Base-by-base conservation (phyloP, 2,113 vertebrate genomes). In the Plestiodon gilberti region DNA sequence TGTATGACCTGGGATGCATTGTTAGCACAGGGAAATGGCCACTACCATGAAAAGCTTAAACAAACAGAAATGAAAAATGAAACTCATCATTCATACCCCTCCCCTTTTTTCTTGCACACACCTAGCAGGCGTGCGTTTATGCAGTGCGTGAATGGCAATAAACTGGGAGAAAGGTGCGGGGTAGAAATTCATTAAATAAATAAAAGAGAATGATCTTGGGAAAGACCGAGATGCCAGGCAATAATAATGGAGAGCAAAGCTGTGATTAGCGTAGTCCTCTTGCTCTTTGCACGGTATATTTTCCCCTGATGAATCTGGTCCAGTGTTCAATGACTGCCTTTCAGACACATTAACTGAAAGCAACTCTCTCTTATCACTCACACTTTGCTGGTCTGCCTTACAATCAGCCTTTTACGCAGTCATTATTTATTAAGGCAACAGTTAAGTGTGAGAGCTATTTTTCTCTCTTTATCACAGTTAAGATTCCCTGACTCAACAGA, bases 381-480 rank as follows among this genome's bases (percentile, higher is more conserved):
- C 38, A 2, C 33, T 91, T 85, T 79, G 14, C 14, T 78, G 65
- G 80, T 28, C 20, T 84, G 1, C 40, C 88, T 87, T 81, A 25
- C 38, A 33, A 59, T 82, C 81, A 33, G 17, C 65, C 30, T 73
- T 82, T 61, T 33, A 48, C 33, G 79, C 77, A 9, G 23, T 78
- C 3, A 1, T 85, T 81, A 84, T 55, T 76, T 91, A 20, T 40
- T 38, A 0, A 0, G 88, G 43, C 64, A 64, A 15, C 78, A 73
- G 17, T 65, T 78, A 48, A 76, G 43, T 0, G 0, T 85, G 78
- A 43, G 9, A 61, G 82, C 43, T 87, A 4, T 87, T 85, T 89
- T 73, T 87, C 64, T 22, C 28, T 52, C 82, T 13, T 61, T 83
- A 86, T 80, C 62, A 55, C 10, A 25, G 20, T 64, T 48, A 79